Evolutionary conservation across 2,113 vertebrate genomes (phyloP).

Genomic region (Petrocephalus microphthalmus): DNA sequence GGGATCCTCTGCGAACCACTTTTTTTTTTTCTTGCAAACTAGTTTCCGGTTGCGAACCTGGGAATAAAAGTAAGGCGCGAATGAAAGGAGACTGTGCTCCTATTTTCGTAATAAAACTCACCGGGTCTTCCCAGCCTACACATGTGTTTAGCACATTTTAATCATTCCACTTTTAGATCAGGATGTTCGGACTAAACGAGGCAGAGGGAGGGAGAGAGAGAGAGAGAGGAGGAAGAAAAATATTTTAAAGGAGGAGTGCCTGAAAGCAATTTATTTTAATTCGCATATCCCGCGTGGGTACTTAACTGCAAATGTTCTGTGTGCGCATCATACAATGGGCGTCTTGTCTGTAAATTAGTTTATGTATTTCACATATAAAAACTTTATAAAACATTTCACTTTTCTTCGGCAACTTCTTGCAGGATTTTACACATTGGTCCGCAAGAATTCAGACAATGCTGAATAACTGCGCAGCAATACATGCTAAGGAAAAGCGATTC

Average conservation of each 20-base stretch:
- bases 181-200: conserved; percentile 29
- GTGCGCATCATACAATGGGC: not conserved
- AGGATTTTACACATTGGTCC: not conserved
- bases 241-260: conserved; percentile 16
- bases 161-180: conserved; percentile 44
- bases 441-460: not conserved
- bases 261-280: conserved; percentile 28
- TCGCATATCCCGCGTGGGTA: not conserved
- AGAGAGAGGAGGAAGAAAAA: not conserved
- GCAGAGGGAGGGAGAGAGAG: conserved; percentile 13
- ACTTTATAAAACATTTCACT: not conserved
- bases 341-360: not conserved
- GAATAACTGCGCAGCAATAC: not conserved
- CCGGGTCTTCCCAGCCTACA: conserved; percentile 26
- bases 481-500: not conserved
- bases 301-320: not conserved
- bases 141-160: conserved; percentile 45
- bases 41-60: conserved; percentile 34
- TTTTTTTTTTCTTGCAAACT: conserved; percentile 24
- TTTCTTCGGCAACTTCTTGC: not conserved
- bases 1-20: conserved; percentile 34
- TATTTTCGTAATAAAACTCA: conserved; percentile 25
- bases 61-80: conserved; percentile 38
- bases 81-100: conserved; percentile 27
- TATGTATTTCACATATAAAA: not conserved